Percentiles rank a stretch among this genome's conserved stretches.
Evolutionary conservation across 2,797 vertebrate species (phyloP).

Genomic region (Urocyon cinereoargenteus): DNA sequence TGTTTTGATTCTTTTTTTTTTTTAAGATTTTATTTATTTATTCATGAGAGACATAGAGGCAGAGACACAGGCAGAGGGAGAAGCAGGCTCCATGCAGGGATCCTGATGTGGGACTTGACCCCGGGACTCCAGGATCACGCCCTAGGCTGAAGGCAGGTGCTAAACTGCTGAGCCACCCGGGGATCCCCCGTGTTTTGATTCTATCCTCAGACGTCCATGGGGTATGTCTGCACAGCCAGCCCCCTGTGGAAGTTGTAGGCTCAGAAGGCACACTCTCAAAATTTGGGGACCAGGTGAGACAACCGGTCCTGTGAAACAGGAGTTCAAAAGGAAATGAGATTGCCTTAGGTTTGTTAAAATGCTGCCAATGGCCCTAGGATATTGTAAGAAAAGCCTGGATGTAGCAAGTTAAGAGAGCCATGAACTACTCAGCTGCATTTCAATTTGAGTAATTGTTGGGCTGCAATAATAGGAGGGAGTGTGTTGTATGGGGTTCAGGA

Average conservation of each 20-base stretch:
- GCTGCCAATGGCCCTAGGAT: neutral
- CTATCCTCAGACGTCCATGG: neutral
- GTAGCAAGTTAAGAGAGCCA: neutral
- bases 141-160: too few species aligned
- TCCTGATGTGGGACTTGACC: too few species aligned
- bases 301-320: neutral
- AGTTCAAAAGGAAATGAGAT: neutral
- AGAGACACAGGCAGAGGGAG: too few species aligned
- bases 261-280: neutral
- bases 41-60: too few species aligned
- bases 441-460: slow-evolving; percentile 46
- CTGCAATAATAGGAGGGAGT: neutral
- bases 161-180: too few species aligned
- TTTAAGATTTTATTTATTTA: too few species aligned
- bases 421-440: slow-evolving; percentile 35
- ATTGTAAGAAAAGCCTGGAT: neutral
- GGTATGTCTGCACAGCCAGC: neutral
- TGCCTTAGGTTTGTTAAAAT: neutral
- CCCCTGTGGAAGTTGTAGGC: neutral
- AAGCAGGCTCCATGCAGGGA: too few species aligned
- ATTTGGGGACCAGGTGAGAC: neutral
- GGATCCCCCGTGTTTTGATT: neutral
- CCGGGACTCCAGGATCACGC: too few species aligned
- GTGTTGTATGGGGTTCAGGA: neutral
- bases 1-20: neutral